phyloP scores from a whole-genome alignment of 2,797 vertebrate species.

The Phataginus tetradactyla region DNA sequence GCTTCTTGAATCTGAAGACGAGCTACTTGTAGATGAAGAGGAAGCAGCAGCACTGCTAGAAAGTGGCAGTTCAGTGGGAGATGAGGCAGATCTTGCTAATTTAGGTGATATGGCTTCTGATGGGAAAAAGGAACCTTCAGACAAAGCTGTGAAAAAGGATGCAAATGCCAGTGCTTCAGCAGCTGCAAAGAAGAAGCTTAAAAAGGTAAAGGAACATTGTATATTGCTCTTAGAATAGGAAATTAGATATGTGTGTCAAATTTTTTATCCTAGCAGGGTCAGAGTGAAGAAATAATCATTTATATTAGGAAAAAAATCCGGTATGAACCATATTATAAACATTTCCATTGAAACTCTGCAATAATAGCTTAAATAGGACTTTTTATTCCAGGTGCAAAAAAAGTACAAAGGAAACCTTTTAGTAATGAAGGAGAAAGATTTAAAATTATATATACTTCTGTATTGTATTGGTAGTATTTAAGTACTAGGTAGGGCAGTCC shows the following conservation, averaged over 20 bases:
- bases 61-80: constrained; percentile 88
- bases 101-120: constrained; percentile 85
- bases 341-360: constrained; percentile 57
- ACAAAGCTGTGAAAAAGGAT: constrained; percentile 84
- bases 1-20: constrained; percentile 88
- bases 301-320: neutral
- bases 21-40: constrained; percentile 88
- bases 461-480: neutral
- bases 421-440: neutral
- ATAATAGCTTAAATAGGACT: neutral
- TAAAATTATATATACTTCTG: neutral
- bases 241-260: neutral
- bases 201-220: constrained; percentile 84
- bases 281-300: neutral
- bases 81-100: constrained; percentile 87
- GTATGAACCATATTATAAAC: neutral
- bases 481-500: neutral
- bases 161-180: constrained; percentile 73
- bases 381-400: neutral
- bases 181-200: constrained; percentile 87
- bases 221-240: neutral
- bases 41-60: constrained; percentile 88
- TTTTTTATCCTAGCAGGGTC: neutral
- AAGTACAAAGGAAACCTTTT: neutral
- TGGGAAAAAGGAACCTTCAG: constrained; percentile 84